phyloP scores from a whole-genome alignment of 2,797 vertebrate species.

The Onychomys torridus region DNA sequence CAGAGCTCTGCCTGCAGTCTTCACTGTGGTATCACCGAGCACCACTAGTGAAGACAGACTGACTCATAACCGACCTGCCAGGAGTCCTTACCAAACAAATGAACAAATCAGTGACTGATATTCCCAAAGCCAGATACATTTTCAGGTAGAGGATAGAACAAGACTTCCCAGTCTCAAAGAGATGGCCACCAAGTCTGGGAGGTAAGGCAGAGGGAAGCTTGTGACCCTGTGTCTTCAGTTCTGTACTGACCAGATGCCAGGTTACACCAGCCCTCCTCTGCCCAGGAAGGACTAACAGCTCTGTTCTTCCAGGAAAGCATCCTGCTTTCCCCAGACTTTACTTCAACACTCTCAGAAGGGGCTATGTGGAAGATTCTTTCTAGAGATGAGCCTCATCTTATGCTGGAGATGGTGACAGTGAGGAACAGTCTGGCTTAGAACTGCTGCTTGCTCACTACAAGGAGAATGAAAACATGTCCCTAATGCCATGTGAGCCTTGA shows the following conservation, averaged over 20 bases:
- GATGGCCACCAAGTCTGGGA: neutral
- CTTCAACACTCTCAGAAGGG: neutral
- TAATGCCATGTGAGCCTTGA: neutral
- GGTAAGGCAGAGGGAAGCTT: neutral
- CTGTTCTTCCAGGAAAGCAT: neutral
- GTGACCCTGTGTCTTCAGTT: neutral
- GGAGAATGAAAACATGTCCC: neutral
- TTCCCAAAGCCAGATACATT: slow-evolving; percentile 4
- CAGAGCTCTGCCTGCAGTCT: neutral
- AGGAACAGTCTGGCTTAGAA: neutral
- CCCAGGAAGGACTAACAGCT: neutral
- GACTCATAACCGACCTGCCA: neutral
- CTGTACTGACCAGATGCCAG: neutral
- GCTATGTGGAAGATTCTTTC: neutral
- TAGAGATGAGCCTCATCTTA: neutral
- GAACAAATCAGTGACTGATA: neutral
- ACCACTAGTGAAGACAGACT: neutral
- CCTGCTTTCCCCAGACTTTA: neutral
- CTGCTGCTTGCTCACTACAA: neutral
- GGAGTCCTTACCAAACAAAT: neutral
- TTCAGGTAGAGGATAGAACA: neutral
- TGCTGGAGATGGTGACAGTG: neutral
- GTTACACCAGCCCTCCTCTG: neutral
- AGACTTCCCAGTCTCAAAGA: neutral
- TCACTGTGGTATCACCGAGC: neutral